phyloP scores from a whole-genome alignment of 1,140 invertebrate genomes.

The Nasonia longicornis region DNA sequence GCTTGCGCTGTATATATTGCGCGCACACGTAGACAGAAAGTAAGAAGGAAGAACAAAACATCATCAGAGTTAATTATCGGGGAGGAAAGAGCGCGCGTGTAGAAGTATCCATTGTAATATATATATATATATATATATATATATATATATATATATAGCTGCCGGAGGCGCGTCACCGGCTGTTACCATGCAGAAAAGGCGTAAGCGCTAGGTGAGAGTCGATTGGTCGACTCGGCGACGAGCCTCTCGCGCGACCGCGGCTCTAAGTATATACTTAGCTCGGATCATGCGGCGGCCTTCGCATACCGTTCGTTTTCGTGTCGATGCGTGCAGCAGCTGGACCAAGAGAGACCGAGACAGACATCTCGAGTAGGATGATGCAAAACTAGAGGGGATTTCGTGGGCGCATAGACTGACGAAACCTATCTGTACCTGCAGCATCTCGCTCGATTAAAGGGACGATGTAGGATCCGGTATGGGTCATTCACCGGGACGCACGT shows the following conservation, averaged over 20 bases:
- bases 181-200: conserved; percentile 28
- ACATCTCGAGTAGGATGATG: background rate
- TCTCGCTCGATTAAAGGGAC: too few species aligned
- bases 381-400: background rate
- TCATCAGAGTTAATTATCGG: too few species aligned
- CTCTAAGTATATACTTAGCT: background rate
- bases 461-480: too few species aligned
- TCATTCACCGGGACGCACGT: too few species aligned
- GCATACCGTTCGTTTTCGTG: conserved; percentile 49
- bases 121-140: background rate
- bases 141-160: background rate
- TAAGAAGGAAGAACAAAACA: too few species aligned
- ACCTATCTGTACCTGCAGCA: background rate
- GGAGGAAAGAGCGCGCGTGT: too few species aligned
- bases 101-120: background rate
- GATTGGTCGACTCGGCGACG: conserved; percentile 55
- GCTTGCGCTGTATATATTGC: too few species aligned
- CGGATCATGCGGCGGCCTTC: conserved; percentile 50
- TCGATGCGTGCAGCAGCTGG: conserved; percentile 31
- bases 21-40: too few species aligned
- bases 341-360: background rate
- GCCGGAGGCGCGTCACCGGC: conserved; percentile 9
- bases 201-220: background rate
- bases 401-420: background rate
- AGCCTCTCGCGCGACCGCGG: conserved; percentile 56